A percentile compares a stretch with the other conserved stretches of the same genome.
phyloP scores from a whole-genome alignment of 1,140 invertebrate genomes.

The Zeugodacus cucurbitae region DNA sequence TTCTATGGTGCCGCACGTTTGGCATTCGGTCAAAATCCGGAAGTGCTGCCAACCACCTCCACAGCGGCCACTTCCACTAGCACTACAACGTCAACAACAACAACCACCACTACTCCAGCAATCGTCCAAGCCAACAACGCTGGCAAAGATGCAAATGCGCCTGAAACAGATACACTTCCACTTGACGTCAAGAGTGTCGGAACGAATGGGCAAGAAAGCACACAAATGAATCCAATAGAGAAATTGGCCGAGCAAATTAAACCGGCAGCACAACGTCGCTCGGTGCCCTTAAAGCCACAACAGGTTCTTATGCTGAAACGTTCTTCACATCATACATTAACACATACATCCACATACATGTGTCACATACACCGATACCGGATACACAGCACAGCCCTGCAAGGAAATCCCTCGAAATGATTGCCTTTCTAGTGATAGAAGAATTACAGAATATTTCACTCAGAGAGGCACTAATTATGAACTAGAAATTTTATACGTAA shows the following conservation, averaged over 20 bases:
- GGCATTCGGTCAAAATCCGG: slow-evolving; percentile 64
- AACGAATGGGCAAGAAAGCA: not conserved
- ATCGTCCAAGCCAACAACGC: not conserved
- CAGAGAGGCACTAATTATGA: too few relatives aligned
- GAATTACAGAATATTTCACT: too few relatives aligned
- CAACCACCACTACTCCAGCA: slow-evolving; percentile 49
- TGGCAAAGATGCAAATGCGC: slow-evolving; percentile 29
- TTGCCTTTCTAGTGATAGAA: not conserved
- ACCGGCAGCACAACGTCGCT: slow-evolving; percentile 49
- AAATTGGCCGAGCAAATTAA: slow-evolving; percentile 44
- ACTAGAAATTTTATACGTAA: too few relatives aligned
- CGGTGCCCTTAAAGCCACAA: slow-evolving; percentile 40
- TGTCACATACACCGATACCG: not conserved
- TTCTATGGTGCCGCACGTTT: slow-evolving; percentile 63
- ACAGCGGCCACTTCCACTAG: slow-evolving; percentile 49
- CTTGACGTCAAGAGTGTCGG: not conserved
- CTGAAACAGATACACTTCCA: slow-evolving; percentile 21
- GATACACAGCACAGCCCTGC: not conserved
- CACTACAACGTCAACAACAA: slow-evolving; percentile 43
- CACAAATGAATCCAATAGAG: not conserved
- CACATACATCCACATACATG: not conserved
- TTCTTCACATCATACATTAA: not conserved
- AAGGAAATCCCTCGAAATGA: not conserved
- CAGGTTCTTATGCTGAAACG: slow-evolving; percentile 39
- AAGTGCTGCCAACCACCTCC: slow-evolving; percentile 58